A percentile compares a stretch with the other conserved stretches of the same genome.
These are phyloP conservation scores for Rhyzopertha dominica DNA, from an alignment of 1,140 invertebrate species.

Conservation along the genomic window DNA sequence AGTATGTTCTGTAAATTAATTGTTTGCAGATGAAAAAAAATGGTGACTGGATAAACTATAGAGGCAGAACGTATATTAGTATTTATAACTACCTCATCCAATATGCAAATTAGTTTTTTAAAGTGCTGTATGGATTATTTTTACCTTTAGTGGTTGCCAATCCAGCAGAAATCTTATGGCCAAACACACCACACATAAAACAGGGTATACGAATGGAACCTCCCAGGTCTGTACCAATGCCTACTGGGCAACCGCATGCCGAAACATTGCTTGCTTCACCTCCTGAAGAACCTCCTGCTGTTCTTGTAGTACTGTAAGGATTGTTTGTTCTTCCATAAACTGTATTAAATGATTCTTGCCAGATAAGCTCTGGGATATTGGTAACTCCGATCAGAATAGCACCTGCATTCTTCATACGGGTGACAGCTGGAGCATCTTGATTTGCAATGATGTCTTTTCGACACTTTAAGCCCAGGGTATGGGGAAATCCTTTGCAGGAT, in stretches of 20 bases:
- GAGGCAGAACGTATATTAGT: too few relatives aligned
- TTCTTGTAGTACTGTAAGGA: slow-evolving; percentile 81
- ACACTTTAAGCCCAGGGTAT: slow-evolving; percentile 60
- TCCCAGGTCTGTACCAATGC: slow-evolving; percentile 88
- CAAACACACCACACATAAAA: slow-evolving; percentile 92
- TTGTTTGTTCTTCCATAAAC: slow-evolving; percentile 89
- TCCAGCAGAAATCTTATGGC: slow-evolving; percentile 72
- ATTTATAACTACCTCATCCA: too few relatives aligned
- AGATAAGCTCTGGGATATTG: slow-evolving; percentile 87
- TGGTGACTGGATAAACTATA: too few relatives aligned
- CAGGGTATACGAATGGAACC: slow-evolving; percentile 93
- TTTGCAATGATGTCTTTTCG: slow-evolving; percentile 54
- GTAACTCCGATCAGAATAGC: slow-evolving; percentile 83
- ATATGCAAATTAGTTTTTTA: too few relatives aligned
- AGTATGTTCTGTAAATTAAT: too few relatives aligned
- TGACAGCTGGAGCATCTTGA: slow-evolving; percentile 74
- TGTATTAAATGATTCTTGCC: slow-evolving; percentile 87
- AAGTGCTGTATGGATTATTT: too few relatives aligned
- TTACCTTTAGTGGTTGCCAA: slow-evolving; percentile 29
- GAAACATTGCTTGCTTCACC: slow-evolving; percentile 71
- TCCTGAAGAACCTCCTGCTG: slow-evolving; percentile 80
- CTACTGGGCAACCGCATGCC: slow-evolving; percentile 76
- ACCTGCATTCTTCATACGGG: slow-evolving; percentile 69
- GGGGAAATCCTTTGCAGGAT: slow-evolving; percentile 55
- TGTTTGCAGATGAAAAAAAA: too few relatives aligned